Evolutionary conservation across 1,140 invertebrate genomes (phyloP), one percentile per base, ranked within the genome.

Genomic region (Cyclina sinensis): DNA sequence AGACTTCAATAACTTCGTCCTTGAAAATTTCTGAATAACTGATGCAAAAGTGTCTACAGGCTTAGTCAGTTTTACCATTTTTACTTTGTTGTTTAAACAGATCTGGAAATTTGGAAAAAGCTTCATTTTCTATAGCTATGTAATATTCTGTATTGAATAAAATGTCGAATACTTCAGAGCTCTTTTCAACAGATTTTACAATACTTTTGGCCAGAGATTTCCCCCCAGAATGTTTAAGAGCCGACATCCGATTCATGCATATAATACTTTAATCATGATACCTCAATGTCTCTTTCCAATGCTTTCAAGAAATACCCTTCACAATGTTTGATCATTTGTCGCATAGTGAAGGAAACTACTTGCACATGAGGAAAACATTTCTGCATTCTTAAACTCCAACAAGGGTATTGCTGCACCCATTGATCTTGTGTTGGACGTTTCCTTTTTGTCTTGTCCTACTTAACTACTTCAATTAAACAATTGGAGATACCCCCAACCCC

Each of bases 91-190:
- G 27, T 39, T 76, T 76, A 39, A 76, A 14, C n/a, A 76, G 39
- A 18, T 76, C 73, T 37, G 73, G 73, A 46, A 39, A 76, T 76
- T 76, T 76, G 12, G 11, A 14, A 37, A 76, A 35, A 32, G 73
- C 32, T 46, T 76, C 73, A 37, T 76, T 76, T 76, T 76, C 73
- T 76, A 24, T 76, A 21, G 73, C 73, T 76, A 76, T 76, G 73
- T 39, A 76, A 39, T 76, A 76, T 37, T 27, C 73, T 76, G 73
- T 76, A 37, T 76, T 76, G 39, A 76, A 76, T 46, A 76, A 37
- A 14, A 35, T 35, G 18, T 76, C 73, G 39, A 39, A 76, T 76
- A 32, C 18, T 43, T 76, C 11, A 37, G 11, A 16, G 18, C 37
- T 46, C n/a, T n/a, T n/a, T n/a, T n/a, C n/a, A n/a, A n/a, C n/a